These are phyloP conservation scores for Hymenopus coronatus DNA, from an alignment of 2,888 invertebrate genomes.

Conservation along the genomic window DNA sequence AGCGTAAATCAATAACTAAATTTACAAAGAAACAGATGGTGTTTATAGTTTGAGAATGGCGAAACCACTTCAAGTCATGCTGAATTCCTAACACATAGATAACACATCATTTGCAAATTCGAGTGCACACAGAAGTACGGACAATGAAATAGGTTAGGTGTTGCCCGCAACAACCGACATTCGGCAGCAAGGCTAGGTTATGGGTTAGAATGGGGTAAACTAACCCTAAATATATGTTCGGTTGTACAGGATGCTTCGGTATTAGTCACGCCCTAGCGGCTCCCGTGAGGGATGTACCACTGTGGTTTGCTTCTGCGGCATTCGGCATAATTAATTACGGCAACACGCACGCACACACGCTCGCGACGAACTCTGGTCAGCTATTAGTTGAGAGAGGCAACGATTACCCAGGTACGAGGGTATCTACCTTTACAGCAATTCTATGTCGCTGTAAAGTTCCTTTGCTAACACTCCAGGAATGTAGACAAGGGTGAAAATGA, in stretches of 20 bases:
- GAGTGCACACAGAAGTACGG: neutral
- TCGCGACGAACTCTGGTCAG: neutral
- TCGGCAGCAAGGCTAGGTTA: neutral
- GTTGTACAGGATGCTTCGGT: neutral
- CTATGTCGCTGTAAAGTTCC: too few relatives aligned
- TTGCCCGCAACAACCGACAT: neutral
- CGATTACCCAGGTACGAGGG: neutral
- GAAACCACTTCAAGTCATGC: too few relatives aligned
- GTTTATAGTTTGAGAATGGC: too few relatives aligned
- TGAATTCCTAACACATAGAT: neutral
- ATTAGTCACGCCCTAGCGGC: constrained; percentile 7
- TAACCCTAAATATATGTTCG: neutral
- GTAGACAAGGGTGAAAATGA: too few relatives aligned
- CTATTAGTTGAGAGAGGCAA: neutral
- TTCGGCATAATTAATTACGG: constrained; percentile 13
- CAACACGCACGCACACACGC: neutral
- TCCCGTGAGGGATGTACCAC: neutral
- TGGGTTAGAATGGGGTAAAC: neutral
- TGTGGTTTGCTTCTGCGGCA: constrained; percentile 2
- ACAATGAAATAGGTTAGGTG: neutral
- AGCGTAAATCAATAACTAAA: too few relatives aligned
- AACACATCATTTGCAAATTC: constrained; percentile 1
- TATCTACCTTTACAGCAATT: neutral
- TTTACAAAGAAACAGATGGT: too few relatives aligned
- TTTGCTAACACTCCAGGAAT: too few relatives aligned